Base-by-base conservation (phyloP, 2,113 vertebrate genomes). In the Amphilophus citrinellus region DNA sequence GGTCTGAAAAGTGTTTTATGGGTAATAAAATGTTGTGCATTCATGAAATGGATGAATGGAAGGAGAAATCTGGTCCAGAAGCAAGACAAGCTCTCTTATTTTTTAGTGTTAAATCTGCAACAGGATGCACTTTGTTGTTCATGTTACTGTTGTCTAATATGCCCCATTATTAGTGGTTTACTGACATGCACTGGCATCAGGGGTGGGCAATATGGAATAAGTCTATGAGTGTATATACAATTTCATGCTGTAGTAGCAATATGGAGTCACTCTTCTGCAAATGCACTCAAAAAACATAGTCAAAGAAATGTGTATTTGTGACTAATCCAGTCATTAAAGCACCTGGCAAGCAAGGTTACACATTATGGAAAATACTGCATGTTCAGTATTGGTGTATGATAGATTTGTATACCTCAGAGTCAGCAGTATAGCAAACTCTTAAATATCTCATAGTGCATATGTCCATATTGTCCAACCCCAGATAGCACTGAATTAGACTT, bases 41-140 rank as follows among this genome's bases (percentile, higher is more conserved):
- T 91, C 92, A 57, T 62, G 68, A 63, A 27, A 37, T 94, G 93
- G 90, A 86, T 91, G 95, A 95, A 93, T 95, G 81, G 87, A 66
- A 73, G 82, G 75, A 82, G 58, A 24, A 83, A 94, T 90, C 56
- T 50, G 94, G 94, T 96, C 35, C 81, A 60, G 24, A 76, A 18
- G 5, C 18, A 71, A 35, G 37, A 27, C 63, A n/a, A 47, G 44
- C 96, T 96, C 96, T 97, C 96, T 78, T 61, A 14, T 81, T 77
- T 32, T 32, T 42, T 20, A 58, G 17, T 84, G 60, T 86, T 53
- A 60, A 22, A 65, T 86, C 61, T 57, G 71, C 77, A 79, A 80
- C 79, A 68, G 3, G 62, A 77, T 75, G 27, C 77, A 84, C 83
- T 76, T 76, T 60, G 58, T 87, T 44, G 15, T 61, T 37, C 35